phyloP scores from a whole-genome alignment of 2,797 vertebrate genomes.

The Melanotaenia parkinsoni region DNA sequence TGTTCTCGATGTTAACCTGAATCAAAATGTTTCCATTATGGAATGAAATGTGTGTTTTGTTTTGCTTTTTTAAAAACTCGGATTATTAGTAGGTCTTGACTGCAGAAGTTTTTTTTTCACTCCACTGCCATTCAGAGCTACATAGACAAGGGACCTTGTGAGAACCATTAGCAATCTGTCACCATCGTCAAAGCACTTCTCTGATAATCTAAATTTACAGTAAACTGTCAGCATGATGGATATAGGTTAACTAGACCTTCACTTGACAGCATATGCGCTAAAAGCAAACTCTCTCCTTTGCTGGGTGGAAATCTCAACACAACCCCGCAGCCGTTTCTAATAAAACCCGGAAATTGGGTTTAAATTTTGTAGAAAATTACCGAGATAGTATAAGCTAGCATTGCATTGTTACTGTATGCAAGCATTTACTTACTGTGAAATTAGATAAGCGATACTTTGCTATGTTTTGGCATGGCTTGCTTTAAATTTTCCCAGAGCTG shows the following conservation, averaged over 20 bases:
- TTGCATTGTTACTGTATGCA: conserved; percentile 9
- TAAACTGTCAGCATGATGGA: conserved; percentile 78
- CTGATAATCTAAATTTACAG: conserved; percentile 82
- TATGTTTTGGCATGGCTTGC: conserved; percentile 2
- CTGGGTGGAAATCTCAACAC: conserved; percentile 17
- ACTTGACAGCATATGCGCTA: conserved; percentile 56
- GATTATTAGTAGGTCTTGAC: conserved; percentile 42
- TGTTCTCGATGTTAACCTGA: conserved; percentile 15
- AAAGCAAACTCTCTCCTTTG: conserved; percentile 36
- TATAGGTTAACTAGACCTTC: conserved; percentile 71
- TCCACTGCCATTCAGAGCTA: conserved; percentile 35
- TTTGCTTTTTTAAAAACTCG: conserved; percentile 5
- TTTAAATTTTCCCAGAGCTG: conserved; percentile 23
- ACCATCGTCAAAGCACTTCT: conserved; percentile 74
- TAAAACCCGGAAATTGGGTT: not conserved
- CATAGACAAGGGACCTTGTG: conserved; percentile 72
- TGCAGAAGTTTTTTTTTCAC: conserved; percentile 49
- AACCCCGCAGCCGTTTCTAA: not conserved
- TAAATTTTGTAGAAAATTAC: conserved; percentile 35
- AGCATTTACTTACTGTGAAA: conserved; percentile 3
- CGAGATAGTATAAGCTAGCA: not conserved
- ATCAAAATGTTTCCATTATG: conserved; percentile 47
- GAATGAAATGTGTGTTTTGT: conserved; percentile 34
- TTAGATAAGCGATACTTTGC: conserved; percentile 15
- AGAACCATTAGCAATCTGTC: conserved; percentile 73